Evolutionary conservation across 30 jellyfish, hydroid and myxozoan species (phyloP).

Genomic region (Chrysaora quinquecirrha): DNA sequence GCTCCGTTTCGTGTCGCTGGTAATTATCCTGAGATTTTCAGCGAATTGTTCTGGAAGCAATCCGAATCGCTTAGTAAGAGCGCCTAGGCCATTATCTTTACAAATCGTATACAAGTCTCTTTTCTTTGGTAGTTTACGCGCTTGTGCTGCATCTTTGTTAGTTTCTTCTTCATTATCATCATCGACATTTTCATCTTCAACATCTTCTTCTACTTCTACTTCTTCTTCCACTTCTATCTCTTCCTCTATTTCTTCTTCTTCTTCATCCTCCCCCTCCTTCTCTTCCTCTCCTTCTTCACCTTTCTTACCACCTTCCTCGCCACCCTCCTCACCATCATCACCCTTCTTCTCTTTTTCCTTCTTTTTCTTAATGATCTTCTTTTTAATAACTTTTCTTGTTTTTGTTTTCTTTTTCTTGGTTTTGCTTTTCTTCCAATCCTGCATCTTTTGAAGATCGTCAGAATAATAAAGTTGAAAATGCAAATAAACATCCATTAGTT

Average conservation of each 20-base stretch:
- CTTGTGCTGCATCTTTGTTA: slow-evolving; percentile 35
- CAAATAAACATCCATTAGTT: slow-evolving; percentile 89
- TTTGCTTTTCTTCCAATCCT: slow-evolving; percentile 70
- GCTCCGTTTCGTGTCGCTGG: slow-evolving; percentile 97
- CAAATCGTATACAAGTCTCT: slow-evolving; percentile 90
- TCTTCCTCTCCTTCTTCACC: neutral
- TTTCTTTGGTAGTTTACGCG: slow-evolving; percentile 84
- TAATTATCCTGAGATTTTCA: slow-evolving; percentile 97
- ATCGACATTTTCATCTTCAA: slow-evolving; percentile 54
- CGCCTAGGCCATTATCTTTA: slow-evolving; percentile 78
- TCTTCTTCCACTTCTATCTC: slow-evolving; percentile 39
- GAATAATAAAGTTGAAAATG: slow-evolving; percentile 92
- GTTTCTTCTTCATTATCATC: slow-evolving; percentile 57
- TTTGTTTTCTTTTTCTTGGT: slow-evolving; percentile 34
- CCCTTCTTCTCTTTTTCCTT: slow-evolving; percentile 8
- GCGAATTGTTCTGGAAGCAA: slow-evolving; percentile 92
- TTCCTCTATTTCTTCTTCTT: slow-evolving; percentile 12
- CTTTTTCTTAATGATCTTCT: slow-evolving; percentile 22
- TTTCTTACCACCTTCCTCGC: slow-evolving; percentile 15
- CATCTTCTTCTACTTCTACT: slow-evolving; percentile 62
- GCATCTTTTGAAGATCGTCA: slow-evolving; percentile 78
- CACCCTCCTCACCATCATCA: slow-evolving; percentile 43
- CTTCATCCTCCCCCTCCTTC: slow-evolving; percentile 37
- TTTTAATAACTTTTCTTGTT: slow-evolving; percentile 6
- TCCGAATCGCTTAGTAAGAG: slow-evolving; percentile 83